Evolutionary conservation across 2,113 vertebrate species (phyloP).

Genomic region (Mastomys natalensis): DNA sequence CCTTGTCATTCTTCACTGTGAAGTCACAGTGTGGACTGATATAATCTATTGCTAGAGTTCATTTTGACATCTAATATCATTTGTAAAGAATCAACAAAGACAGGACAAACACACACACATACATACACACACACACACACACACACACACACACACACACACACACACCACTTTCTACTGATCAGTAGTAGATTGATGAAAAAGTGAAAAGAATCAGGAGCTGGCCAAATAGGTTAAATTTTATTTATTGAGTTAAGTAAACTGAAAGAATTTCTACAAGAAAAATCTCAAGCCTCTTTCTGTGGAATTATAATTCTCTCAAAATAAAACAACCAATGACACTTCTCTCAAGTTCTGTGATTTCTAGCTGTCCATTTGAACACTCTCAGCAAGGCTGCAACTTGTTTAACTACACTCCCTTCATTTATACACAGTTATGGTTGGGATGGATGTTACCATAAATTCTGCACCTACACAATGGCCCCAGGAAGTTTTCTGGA

Average conservation of each 20-base stretch:
- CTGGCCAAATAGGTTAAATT: constrained; percentile 14
- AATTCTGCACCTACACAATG: background rate
- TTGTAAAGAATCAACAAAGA: background rate
- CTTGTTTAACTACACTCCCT: background rate
- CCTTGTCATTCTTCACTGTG: background rate
- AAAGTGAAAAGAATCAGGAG: background rate
- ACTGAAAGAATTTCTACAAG: constrained; percentile 28
- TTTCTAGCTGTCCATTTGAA: constrained; percentile 55
- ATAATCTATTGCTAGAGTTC: background rate
- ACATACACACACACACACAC: background rate
- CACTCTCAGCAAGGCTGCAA: background rate
- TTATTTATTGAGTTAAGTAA: constrained; percentile 63
- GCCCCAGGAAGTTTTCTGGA: background rate
- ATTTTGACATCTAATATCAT: background rate
- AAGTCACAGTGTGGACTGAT: background rate
- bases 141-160: background rate
- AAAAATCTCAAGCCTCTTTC: constrained; percentile 1
- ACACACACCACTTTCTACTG: background rate
- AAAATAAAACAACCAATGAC: constrained; percentile 58
- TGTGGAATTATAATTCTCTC: background rate
- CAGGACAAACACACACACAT: background rate
- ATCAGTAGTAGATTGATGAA: background rate
- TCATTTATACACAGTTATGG: background rate
- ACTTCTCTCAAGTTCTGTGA: constrained; percentile 46
- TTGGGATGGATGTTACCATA: background rate